A percentile compares a stretch with the other conserved stretches of the same genome.
Conservation (phyloP, 1,140 invertebrate species). For the Leptestheria dahalacensis region DNA sequence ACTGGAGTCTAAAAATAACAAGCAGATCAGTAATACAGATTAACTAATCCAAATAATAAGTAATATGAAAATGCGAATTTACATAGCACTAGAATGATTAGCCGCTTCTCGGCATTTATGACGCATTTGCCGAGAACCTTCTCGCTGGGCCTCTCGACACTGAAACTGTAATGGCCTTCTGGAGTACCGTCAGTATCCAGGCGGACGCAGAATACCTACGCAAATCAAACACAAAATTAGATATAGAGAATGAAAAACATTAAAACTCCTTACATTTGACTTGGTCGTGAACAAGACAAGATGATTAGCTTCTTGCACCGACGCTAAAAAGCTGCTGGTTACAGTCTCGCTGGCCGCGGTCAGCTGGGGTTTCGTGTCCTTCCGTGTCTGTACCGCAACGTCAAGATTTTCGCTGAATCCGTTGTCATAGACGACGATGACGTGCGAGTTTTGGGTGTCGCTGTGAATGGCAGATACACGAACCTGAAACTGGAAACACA, state of each 20-base stretch:
- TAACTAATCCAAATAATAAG: not conserved
- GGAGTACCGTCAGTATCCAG: not conserved
- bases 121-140: not conserved
- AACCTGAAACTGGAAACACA: no score
- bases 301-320: not conserved
- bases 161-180: conserved; percentile 1
- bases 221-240: not conserved
- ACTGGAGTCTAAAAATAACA: not conserved
- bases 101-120: not conserved
- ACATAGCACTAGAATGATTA: conserved; percentile 6
- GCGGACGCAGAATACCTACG: not conserved
- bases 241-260: not conserved
- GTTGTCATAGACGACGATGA: not conserved
- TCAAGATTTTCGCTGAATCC: conserved; percentile 5
- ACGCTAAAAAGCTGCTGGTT: not conserved
- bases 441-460: not conserved
- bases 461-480: no score
- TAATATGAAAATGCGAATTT: no score
- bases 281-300: conserved; percentile 2
- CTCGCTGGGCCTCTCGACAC: not conserved
- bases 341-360: not conserved
- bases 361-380: not conserved
- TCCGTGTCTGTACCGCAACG: not conserved
- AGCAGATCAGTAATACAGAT: not conserved
- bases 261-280: not conserved